Base-by-base conservation (phyloP, 1,140 invertebrate genomes). In the Homalodisca vitripennis region DNA sequence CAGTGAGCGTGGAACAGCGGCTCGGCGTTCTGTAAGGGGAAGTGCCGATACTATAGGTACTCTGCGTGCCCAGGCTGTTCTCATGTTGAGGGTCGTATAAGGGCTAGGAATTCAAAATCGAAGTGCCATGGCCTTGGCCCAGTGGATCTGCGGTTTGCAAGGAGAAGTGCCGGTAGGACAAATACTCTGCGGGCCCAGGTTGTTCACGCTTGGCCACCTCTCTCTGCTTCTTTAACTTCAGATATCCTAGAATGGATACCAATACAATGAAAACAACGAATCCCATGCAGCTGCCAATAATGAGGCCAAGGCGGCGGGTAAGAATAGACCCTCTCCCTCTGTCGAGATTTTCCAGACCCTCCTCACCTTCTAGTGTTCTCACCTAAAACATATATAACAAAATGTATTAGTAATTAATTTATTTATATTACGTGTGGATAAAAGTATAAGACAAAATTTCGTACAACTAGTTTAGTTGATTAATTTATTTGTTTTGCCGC, bases 141-240 rank as follows among this genome's bases (percentile, higher is more conserved):
- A 69, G 65, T n/a, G 69, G 71, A 60, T 82, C 81, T 20, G 77
- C 76, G 31, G 78, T 78, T 29, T 81, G 82, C 47, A 78, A 70
- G n/a, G 76, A 77, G 72, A 77, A 77, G 71, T 77, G 76, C 26
- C 75, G 67, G 77, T 92, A 92, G 17, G 89, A 89, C 72, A 91
- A 84, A 75, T 90, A 92, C 71, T 92, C 89, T 1, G 89, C 86
- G 1, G 84, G 80, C 48, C 87, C 77, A 3, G 84, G 84, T 74
- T 87, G 85, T 73, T 89, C 87, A 32, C 87, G 78, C 80, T 93
- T 93, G 2, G 87, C 83, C 6, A 87, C 85, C 62, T 87, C 86
- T 17, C 91, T 81, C 73, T 92, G 90, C 78, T 93, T 93, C 78
- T 93, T 93, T 70, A 93, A 85, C 77, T 94, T 92, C 71, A 94